phyloP scores from a whole-genome alignment of 2,113 vertebrate genomes.

The Oncorhynchus keta region DNA sequence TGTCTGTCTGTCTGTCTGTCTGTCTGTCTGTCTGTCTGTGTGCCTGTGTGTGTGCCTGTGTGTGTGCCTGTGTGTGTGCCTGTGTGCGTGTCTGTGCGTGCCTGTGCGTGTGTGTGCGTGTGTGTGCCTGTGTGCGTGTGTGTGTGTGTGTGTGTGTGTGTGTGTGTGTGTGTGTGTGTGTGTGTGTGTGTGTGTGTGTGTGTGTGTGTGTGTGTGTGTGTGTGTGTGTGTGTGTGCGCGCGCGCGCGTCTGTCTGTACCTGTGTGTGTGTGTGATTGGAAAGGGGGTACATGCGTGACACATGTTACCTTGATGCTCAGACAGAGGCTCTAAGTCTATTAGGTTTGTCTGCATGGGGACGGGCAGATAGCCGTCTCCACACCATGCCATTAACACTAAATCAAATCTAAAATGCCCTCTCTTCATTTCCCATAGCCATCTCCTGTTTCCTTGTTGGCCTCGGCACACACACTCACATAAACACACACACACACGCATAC shows the following conservation, averaged over 20 bases:
- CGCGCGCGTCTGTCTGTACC: no score
- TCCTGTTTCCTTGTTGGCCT: background rate
- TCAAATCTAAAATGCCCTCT: background rate
- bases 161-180: conserved; percentile 22
- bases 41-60: no score
- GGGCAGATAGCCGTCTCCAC: conserved; percentile 21
- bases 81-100: no score
- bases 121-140: background rate
- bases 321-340: conserved; percentile 58
- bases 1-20: no score
- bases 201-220: conserved; percentile 23
- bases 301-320: conserved; percentile 1
- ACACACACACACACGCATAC: background rate
- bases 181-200: background rate
- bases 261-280: conserved; percentile 22
- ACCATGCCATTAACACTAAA: background rate
- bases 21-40: no score
- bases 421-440: conserved; percentile 8
- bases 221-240: conserved; percentile 1
- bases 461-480: conserved; percentile 5
- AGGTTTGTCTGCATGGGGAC: conserved; percentile 48
- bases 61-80: no score
- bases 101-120: background rate
- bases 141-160: conserved; percentile 22
- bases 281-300: conserved; percentile 57